Percentiles rank a stretch among this genome's conserved stretches.
These are phyloP conservation scores for Anticlea derivata DNA, from an alignment of 2,888 invertebrate species.

Conservation along the genomic window DNA sequence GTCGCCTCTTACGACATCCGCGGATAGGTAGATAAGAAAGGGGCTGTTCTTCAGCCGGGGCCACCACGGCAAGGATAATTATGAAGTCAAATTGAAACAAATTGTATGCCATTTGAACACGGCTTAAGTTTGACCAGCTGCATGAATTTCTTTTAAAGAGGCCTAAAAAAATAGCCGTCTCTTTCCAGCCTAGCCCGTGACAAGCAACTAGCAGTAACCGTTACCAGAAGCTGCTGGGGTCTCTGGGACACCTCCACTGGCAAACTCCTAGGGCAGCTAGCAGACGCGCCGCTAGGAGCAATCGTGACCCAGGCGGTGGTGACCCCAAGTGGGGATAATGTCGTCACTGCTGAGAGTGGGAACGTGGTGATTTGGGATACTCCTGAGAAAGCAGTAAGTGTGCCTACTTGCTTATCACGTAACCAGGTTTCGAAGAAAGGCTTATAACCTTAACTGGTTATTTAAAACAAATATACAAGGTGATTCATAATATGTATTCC, in stretches of 20 bases:
- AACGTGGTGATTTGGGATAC: slow-evolving; percentile 94
- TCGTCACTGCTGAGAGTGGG: slow-evolving; percentile 96
- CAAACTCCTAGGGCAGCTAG: slow-evolving; percentile 91
- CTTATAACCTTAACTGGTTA: too few species aligned
- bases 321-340: slow-evolving; percentile 92
- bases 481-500: too few species aligned
- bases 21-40: too few species aligned
- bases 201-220: slow-evolving; percentile 93
- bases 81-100: too few species aligned
- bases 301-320: slow-evolving; percentile 97
- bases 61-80: too few species aligned
- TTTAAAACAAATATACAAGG: too few species aligned
- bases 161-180: not conserved
- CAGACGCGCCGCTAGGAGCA: slow-evolving; percentile 95
- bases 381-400: slow-evolving; percentile 36
- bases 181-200: slow-evolving; percentile 88
- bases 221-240: slow-evolving; percentile 96
- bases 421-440: too few species aligned
- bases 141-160: too few species aligned
- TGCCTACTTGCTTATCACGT: not conserved
- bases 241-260: slow-evolving; percentile 96
- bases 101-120: too few species aligned
- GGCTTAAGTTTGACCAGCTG: too few species aligned
- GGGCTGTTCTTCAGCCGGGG: too few species aligned
- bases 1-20: too few species aligned